These are phyloP conservation scores for Orestias chungarensis DNA, from an alignment of 2,797 vertebrate genomes.

Conservation along the genomic window DNA sequence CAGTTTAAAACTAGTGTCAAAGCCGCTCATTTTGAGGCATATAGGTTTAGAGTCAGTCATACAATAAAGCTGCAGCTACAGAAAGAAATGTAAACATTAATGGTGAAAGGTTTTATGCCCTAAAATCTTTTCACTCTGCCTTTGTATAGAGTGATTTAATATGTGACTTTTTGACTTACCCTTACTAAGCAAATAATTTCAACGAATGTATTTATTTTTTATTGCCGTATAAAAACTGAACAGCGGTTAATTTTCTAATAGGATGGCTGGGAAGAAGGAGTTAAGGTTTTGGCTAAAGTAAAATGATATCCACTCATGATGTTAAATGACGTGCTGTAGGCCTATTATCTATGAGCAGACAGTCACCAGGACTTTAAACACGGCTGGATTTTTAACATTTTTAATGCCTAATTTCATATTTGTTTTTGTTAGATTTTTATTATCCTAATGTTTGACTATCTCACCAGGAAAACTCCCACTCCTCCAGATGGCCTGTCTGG, in stretches of 20 bases:
- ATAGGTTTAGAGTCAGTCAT: background rate
- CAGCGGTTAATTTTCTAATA: background rate
- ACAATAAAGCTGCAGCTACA: background rate
- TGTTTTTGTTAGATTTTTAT: constrained; percentile 49
- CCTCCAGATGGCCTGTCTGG: constrained; percentile 68
- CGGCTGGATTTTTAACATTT: constrained; percentile 6
- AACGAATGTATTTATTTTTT: background rate
- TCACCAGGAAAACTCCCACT: constrained; percentile 67
- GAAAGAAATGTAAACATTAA: background rate
- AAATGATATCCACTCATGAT: constrained; percentile 10
- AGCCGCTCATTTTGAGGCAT: background rate
- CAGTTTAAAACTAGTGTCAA: background rate
- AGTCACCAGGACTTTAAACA: constrained; percentile 30
- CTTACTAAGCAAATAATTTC: background rate
- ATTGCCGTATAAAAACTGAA: background rate
- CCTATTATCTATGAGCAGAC: constrained; percentile 45
- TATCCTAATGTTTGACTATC: constrained; percentile 36
- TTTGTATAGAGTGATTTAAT: background rate
- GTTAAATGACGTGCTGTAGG: constrained; percentile 29
- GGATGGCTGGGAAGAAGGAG: background rate
- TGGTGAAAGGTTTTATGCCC: background rate
- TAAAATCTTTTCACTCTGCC: background rate
- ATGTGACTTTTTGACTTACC: background rate
- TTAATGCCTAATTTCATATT: constrained; percentile 30
- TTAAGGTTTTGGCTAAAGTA: background rate